Conservation (phyloP, 1,140 invertebrate genomes). For the Drosophila sturtevanti region DNA sequence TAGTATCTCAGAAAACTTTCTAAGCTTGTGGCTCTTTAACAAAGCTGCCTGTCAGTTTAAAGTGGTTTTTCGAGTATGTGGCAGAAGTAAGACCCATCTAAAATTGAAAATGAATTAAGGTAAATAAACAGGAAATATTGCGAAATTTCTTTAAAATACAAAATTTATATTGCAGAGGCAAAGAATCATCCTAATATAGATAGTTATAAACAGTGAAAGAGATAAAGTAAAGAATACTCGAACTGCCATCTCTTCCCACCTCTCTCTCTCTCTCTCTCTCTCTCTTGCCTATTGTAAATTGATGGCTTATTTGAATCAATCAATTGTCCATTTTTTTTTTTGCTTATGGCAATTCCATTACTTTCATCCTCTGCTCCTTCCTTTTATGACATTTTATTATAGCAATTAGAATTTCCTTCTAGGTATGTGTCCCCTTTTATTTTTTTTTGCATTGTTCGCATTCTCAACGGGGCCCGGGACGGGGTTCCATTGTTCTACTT, state of each 20-base stretch:
- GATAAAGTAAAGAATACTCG: too few relatives aligned
- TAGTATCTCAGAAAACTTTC: slow-evolving; percentile 17
- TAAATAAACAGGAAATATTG: neutral
- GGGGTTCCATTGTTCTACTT: neutral
- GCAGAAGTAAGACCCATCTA: neutral
- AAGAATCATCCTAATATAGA: slow-evolving; percentile 13
- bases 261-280: too few relatives aligned
- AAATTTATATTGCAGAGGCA: slow-evolving; percentile 5
- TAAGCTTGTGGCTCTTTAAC: slow-evolving; percentile 25
- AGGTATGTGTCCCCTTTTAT: slow-evolving; percentile 28
- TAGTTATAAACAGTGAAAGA: too few relatives aligned
- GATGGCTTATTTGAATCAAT: slow-evolving; percentile 22
- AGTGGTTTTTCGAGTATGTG: neutral
- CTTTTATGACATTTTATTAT: slow-evolving; percentile 77
- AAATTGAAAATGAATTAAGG: neutral
- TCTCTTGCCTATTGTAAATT: neutral
- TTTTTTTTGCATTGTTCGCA: slow-evolving; percentile 37
- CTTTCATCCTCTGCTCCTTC: slow-evolving; percentile 37
- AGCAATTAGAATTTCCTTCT: slow-evolving; percentile 62
- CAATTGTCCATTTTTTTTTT: slow-evolving; percentile 18
- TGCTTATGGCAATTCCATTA: neutral
- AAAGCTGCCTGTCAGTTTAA: slow-evolving; percentile 43
- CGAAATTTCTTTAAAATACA: slow-evolving; percentile 20
- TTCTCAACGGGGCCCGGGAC: neutral
- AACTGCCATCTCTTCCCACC: too few relatives aligned